These are phyloP conservation scores for Staurois parvus DNA, from an alignment of 2,797 vertebrate genomes.

Conservation along the genomic window DNA sequence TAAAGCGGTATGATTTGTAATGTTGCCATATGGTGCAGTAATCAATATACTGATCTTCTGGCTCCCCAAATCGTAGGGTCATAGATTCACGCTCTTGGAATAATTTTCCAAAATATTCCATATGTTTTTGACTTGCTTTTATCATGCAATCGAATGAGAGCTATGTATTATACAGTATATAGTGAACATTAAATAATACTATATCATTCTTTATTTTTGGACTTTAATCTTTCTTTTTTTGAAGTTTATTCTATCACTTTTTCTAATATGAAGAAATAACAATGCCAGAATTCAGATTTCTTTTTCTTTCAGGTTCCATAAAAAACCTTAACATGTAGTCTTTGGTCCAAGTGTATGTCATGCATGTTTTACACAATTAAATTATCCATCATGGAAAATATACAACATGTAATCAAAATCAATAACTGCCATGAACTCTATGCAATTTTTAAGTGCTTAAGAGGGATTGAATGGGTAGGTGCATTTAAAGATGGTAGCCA, in stretches of 20 bases:
- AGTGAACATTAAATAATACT: background rate
- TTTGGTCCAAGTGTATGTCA: background rate
- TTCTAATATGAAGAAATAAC: background rate
- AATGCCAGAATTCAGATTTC: background rate
- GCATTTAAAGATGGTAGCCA: background rate
- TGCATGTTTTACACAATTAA: background rate
- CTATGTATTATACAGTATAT: background rate
- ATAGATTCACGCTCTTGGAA: background rate
- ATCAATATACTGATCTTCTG: constrained; percentile 29
- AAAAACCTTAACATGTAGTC: background rate
- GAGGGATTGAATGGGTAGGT: background rate
- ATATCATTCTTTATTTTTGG: background rate
- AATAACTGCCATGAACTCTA: background rate
- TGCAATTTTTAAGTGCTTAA: background rate
- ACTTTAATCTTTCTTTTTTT: background rate
- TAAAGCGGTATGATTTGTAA: constrained; percentile 16
- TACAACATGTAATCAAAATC: background rate
- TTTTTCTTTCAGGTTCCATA: background rate
- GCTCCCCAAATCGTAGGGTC: constrained; percentile 3
- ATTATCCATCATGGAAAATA: background rate
- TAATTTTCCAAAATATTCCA: constrained; percentile 19
- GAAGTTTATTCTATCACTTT: background rate
- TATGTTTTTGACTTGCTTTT: constrained; percentile 34
- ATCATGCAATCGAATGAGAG: background rate
- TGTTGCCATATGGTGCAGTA: constrained; percentile 21